These are phyloP conservation scores for Ophioninae sp. DNA, from an alignment of 2,888 invertebrate species.

Conservation along the genomic window DNA sequence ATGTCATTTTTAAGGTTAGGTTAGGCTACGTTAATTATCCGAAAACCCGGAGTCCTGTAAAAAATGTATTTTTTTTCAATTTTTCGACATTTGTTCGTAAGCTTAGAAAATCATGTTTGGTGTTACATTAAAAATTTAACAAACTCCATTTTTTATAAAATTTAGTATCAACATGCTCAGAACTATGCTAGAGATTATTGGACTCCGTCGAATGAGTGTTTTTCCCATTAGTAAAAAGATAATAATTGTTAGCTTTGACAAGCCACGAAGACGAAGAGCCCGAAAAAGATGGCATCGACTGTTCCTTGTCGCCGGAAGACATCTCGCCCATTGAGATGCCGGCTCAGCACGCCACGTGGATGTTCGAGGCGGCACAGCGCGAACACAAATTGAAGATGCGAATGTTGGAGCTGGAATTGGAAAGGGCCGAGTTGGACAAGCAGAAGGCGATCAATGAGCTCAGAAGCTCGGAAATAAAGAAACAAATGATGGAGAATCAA, in stretches of 20 bases:
- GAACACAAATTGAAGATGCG: conserved; percentile 73
- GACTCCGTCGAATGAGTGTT: not conserved
- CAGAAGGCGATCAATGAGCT: conserved; percentile 72
- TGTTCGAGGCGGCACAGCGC: conserved; percentile 67
- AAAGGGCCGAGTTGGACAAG: conserved; percentile 73
- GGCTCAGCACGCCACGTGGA: conserved; percentile 62
- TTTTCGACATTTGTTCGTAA: too few species aligned
- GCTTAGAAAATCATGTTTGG: too few species aligned
- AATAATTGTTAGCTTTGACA: not conserved
- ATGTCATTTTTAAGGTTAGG: too few species aligned
- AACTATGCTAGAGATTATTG: too few species aligned
- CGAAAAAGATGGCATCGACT: conserved; percentile 40
- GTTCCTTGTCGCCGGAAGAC: conserved; percentile 41
- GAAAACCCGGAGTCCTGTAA: too few species aligned
- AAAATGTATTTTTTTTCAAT: too few species aligned
- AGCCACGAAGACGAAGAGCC: conserved; percentile 34
- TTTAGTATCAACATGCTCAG: too few species aligned
- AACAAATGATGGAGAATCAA: conserved; percentile 68
- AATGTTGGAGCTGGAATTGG: conserved; percentile 71
- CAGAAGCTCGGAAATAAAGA: conserved; percentile 72
- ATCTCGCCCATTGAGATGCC: conserved; percentile 23
- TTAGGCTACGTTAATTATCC: too few species aligned
- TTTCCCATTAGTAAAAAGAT: not conserved
- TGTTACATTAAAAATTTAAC: too few species aligned
- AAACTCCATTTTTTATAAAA: too few species aligned